These are phyloP conservation scores for Jacana jacana DNA, from an alignment of 2,113 vertebrate species.

Conservation along the genomic window DNA sequence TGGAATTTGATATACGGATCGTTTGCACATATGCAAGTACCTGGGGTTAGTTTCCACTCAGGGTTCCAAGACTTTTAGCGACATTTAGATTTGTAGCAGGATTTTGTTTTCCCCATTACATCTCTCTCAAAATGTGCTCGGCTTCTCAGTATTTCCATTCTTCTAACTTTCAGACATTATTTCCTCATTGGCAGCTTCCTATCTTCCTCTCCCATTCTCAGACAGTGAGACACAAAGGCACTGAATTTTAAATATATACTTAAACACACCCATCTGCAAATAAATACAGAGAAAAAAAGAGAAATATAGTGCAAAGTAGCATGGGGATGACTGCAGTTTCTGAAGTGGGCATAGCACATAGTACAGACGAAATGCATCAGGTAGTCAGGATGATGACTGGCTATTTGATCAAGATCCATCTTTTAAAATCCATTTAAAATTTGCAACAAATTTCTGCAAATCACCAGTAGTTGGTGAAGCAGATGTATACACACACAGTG, in stretches of 20 bases:
- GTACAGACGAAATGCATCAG: background rate
- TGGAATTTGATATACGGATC: background rate
- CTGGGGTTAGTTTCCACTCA: background rate
- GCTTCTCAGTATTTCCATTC: constrained; percentile 62
- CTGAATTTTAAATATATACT: constrained; percentile 12
- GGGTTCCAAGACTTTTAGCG: constrained; percentile 30
- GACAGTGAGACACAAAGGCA: constrained; percentile 60
- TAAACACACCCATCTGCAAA: constrained; percentile 30
- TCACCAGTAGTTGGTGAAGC: background rate
- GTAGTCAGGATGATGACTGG: background rate
- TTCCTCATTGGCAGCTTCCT: constrained; percentile 58
- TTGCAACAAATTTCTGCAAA: background rate
- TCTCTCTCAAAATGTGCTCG: constrained; percentile 35
- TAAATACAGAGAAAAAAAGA: background rate
- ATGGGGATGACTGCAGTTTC: background rate
- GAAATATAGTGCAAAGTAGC: background rate
- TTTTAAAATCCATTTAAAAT: too few species aligned
- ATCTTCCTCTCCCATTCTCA: constrained; percentile 62
- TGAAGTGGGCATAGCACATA: fast-evolving
- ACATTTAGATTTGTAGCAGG: background rate
- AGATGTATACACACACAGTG: background rate
- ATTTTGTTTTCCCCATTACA: constrained; percentile 43
- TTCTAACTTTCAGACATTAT: constrained; percentile 42
- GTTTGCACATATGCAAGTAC: background rate
- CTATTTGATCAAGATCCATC: background rate